Evolutionary conservation across 2,888 invertebrate genomes (phyloP).

Genomic region (Drosophila trichaetosa): DNA sequence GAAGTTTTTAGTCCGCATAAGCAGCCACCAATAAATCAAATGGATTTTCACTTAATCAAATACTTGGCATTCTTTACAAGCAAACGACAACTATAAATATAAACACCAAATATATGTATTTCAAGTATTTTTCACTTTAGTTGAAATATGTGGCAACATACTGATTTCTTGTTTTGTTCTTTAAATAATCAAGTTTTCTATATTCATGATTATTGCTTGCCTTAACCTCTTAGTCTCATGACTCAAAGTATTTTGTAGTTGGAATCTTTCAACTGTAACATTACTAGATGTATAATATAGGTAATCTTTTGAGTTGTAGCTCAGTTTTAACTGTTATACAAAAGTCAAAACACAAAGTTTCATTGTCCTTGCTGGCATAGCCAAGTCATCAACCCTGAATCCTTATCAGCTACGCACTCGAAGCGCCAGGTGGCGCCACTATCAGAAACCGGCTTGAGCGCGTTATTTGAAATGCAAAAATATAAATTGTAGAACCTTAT

Average conservation of each 20-base stretch:
- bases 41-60: slow-evolving; percentile 51
- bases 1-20: slow-evolving; percentile 43
- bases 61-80: slow-evolving; percentile 48
- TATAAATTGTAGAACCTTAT: slow-evolving; percentile 23
- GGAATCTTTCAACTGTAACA: not conserved
- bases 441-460: not conserved
- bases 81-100: slow-evolving; percentile 5
- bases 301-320: not conserved
- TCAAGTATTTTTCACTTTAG: not conserved
- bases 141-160: not conserved
- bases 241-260: not conserved
- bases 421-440: slow-evolving; percentile 46
- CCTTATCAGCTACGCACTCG: slow-evolving; percentile 21
- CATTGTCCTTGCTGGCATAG: slow-evolving; percentile 44
- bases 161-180: not conserved
- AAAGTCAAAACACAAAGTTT: not conserved
- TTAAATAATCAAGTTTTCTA: not conserved
- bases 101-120: not conserved
- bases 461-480: slow-evolving; percentile 6
- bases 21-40: slow-evolving; percentile 62
- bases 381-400: slow-evolving; percentile 36
- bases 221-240: not conserved
- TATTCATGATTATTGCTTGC: not conserved
- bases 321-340: slow-evolving; percentile 9
- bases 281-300: not conserved